These are phyloP conservation scores for Orchesellides sinensis DNA, from an alignment of 2,888 invertebrate genomes.

Conservation along the genomic window DNA sequence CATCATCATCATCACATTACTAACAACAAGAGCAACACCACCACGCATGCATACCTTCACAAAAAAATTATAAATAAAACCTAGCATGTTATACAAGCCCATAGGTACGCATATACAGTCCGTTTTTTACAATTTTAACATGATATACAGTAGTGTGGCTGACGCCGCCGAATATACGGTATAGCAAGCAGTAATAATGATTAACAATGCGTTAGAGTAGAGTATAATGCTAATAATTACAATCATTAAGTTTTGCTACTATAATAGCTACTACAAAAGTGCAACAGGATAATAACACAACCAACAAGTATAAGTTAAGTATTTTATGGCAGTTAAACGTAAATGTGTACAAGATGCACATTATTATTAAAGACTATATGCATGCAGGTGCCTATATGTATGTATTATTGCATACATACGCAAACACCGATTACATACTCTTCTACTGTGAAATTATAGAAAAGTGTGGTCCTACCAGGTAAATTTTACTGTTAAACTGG, in stretches of 20 bases:
- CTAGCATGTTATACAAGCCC: no score
- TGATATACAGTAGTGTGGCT: background rate
- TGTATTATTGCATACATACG: no score
- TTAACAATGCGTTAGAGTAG: slow-evolving; percentile 22
- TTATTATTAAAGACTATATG: no score
- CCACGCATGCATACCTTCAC: background rate
- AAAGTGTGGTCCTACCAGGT: no score
- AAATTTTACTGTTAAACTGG: no score
- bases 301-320: background rate
- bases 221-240: slow-evolving; percentile 50
- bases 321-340: no score
- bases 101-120: background rate
- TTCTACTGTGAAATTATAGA: background rate
- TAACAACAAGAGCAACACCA: slow-evolving; percentile 21
- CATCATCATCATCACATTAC: slow-evolving; percentile 40
- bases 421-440: no score
- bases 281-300: slow-evolving; percentile 1
- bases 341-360: background rate
- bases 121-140: no score
- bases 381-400: background rate
- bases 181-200: background rate
- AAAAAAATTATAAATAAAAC: slow-evolving; percentile 3
- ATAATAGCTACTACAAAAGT: slow-evolving; percentile 25
- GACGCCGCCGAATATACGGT: background rate
- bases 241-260: slow-evolving; percentile 55